Base-by-base conservation (phyloP, 2,797 vertebrate genomes). In the Agapornis canus region DNA sequence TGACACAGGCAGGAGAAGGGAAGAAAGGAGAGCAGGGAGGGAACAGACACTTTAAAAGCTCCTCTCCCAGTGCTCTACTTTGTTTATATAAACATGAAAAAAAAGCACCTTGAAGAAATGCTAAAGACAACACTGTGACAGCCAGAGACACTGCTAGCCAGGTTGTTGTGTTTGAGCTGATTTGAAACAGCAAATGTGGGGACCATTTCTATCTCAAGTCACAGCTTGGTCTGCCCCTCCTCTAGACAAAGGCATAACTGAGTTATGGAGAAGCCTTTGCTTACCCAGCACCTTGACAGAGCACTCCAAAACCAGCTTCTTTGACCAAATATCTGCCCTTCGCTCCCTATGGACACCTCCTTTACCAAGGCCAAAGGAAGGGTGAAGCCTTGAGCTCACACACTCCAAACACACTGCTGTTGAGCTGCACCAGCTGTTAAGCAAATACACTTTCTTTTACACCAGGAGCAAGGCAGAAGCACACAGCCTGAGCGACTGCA, bases 311-410 rank as follows among this genome's bases (percentile, higher is more conserved):
- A 29, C 6, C 32, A 26, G 27, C 2, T 1, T 0, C 20, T 2
- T 4, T 2, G 0, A 17, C 5, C 42, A 63, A 89, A 13, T 4
- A 22, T 21, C 56, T 40, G 47, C 25, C 45, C 47, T 71, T 26
- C 1, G 0, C 11, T 52, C 35, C 5, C 7, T 57, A 6, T 0
- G 1, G 57, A 6, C 35, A 25, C 10, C 40, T 61, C 54, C 59
- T 54, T 66, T 51, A 7, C 39, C 48, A 37, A 15, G 39, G 27
- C 64, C 51, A 82, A 45, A 79, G 7, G 11, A 18, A 29, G 26
- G 51, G 11, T 37, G 37, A 78, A 83, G 57, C 22, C 52, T 31
- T 1, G 32, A 49, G 52, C 21, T 83, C 80, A 31, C 1, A 0
- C 52, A 49, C 2, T 13, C 37, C 61, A 23, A 61, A 25, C 57